Percentiles rank a stretch among this genome's conserved stretches.
Conservation (phyloP, 2,888 invertebrate genomes). For the Apamea epomidion region DNA sequence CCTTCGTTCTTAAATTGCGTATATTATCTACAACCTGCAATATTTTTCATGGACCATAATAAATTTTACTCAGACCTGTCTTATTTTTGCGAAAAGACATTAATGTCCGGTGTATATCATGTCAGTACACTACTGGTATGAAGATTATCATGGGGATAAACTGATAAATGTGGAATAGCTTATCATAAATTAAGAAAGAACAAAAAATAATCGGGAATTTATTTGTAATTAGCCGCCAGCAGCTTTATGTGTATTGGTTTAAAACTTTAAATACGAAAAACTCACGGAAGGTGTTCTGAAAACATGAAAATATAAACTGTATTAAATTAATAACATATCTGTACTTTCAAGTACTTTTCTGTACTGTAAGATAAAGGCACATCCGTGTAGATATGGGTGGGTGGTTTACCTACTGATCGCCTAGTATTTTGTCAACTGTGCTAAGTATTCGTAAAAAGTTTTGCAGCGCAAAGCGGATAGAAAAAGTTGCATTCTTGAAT, state of each 20-base stretch:
- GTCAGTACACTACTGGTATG: slow-evolving; percentile 47
- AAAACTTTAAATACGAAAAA: neutral
- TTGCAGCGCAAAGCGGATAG: neutral
- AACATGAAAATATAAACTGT: neutral
- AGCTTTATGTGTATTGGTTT: neutral
- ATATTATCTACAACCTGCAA: slow-evolving; percentile 80
- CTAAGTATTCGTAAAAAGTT: neutral
- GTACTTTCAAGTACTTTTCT: no score
- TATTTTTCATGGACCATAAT: slow-evolving; percentile 81
- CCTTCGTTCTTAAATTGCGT: slow-evolving; percentile 76
- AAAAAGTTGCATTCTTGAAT: neutral
- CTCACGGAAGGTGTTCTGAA: neutral
- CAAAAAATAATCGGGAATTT: neutral
- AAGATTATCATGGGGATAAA: slow-evolving; percentile 58
- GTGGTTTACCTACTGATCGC: neutral
- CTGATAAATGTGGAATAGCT: slow-evolving; percentile 54
- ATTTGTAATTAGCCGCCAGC: slow-evolving; percentile 23
- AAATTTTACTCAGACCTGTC: slow-evolving; percentile 78
- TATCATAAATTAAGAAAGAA: slow-evolving; percentile 50
- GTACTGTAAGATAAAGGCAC: neutral
- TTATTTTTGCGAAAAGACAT: slow-evolving; percentile 62
- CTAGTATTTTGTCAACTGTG: neutral
- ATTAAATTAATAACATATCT: neutral
- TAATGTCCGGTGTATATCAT: slow-evolving; percentile 61
- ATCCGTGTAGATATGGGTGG: neutral